A percentile compares a stretch with the other conserved stretches of the same genome.
Conservation (phyloP, 2,888 invertebrate genomes). For the Melanostoma scalare region DNA sequence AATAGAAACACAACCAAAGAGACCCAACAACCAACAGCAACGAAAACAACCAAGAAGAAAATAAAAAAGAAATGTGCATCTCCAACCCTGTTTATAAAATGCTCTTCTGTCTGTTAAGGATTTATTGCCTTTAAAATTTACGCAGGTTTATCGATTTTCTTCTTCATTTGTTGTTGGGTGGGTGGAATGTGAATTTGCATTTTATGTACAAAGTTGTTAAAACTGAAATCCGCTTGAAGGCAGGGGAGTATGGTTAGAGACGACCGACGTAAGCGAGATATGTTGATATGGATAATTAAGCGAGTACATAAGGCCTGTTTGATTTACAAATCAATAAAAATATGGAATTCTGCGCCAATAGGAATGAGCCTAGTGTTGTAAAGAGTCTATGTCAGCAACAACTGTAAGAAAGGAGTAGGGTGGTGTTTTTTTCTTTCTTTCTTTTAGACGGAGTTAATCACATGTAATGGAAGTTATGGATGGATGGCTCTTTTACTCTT, state of each 20-base stretch:
- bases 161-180: conserved; percentile 22
- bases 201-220: conserved; percentile 59
- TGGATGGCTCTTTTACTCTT: too few relatives aligned
- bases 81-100: conserved; percentile 19
- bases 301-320: conserved; percentile 52
- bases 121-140: conserved; percentile 69
- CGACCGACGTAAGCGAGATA: conserved; percentile 33
- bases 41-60: not conserved
- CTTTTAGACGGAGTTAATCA: too few relatives aligned
- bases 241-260: not conserved
- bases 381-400: too few relatives aligned
- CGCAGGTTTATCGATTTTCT: conserved; percentile 68
- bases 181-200: conserved; percentile 67
- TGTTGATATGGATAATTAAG: conserved; percentile 58
- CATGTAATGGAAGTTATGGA: too few relatives aligned
- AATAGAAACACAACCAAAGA: conserved; percentile 28
- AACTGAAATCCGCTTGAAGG: conserved; percentile 35
- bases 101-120: conserved; percentile 45
- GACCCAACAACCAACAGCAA: conserved; percentile 5
- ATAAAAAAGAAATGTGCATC: not conserved
- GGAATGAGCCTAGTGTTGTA: too few relatives aligned
- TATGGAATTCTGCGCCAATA: not conserved
- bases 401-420: too few relatives aligned
- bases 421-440: too few relatives aligned
- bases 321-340: conserved; percentile 62